Base-by-base conservation (phyloP, 2,113 vertebrate species). In the Dasypus novemcinctus region DNA sequence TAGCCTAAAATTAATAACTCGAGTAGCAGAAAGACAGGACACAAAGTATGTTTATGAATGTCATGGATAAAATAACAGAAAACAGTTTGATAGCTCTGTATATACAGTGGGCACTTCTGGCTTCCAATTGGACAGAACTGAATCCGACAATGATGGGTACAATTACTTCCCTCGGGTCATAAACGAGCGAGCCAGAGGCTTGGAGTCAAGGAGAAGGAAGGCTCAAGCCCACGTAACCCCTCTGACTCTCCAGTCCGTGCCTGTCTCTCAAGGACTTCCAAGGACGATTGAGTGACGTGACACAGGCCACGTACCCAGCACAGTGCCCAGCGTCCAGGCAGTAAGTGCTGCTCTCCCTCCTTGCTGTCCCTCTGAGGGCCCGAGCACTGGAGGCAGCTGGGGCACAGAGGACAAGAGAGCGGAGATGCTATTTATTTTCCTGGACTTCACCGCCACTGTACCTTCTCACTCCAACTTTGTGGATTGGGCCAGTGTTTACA, bases 401-500 rank as follows among this genome's bases (percentile, higher is more conserved):
- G 33, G 14, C 69, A 27, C 0, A 1, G 41, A 79, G 9, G 61
- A 4, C 7, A 41, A 41, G 1, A 23, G 10, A 46, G 57, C 0
- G 0, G 15, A 10, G 1, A 15, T 5, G 27, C 38, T 71, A 27
- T 57, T 85, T 80, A 75, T 59, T 87, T 52, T 43, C 78, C 63
- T 7, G 1, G 84, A 43, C 69, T 87, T 90, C 25, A 38, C 68
- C 64, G 89, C 57, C 23, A 17, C 2, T 38, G 25, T 59, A 87
- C n/a, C 80, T 84, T 91, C 38, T 87, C 78, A 93, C 93, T 87
- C 38, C 68, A 87, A 54, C 64, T 78, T 80, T 87, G 75, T 43
- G 17, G 4, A 83, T 25, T 57, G 61, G 66, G 71, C 57, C 78
- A 92, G 64, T 94, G 90, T 64, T 93, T 87, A 91, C 31, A 89